Base-by-base conservation (phyloP, 2,113 vertebrate genomes). In the Haliaeetus leucogaster region DNA sequence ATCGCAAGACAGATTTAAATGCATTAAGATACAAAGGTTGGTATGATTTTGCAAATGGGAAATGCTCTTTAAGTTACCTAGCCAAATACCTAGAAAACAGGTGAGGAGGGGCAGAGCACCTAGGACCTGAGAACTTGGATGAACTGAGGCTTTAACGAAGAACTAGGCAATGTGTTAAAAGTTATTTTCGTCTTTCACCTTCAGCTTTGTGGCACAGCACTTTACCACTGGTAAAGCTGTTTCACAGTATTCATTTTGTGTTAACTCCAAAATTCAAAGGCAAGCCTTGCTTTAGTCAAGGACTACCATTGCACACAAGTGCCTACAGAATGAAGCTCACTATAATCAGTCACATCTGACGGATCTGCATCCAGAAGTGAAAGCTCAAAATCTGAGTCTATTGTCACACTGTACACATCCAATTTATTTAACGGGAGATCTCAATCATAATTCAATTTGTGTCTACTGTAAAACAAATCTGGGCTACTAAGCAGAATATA, bases 301-400 rank as follows among this genome's bases (percentile, higher is more conserved):
- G 73, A n/a, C 26, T 43, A 47, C 16, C 18, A n/a, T 0, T 73
- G 40, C 26, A 77, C 0, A 0, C 16, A 77, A 93, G 27, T 11
- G 18, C 23, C 56, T 38, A 55, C 0, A 53, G 42, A 76, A 59
- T 12, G 9, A 42, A 94, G 22, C n/a, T 89, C 38, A 4, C 42
- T n/a, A 7, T 45, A 15, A 65, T 63, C 55, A 78, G 19, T 73
- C 47, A 56, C 23, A 68, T 70, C 59, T 67, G 53, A 72, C 2
- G 0, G 42, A 79, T 65, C 16, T 72, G 34, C n/a, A 68, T 18
- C 11, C 42, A 71, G 34, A 79, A 16, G 7, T 12, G 20, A 89
- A 84, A 74, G 38, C 34, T 82, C 43, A 50, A 72, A 84, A 71
- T 27, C 10, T 0, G 0, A 59, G 5, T 52, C 55, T 34, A 2